Evolutionary conservation across 92 coral and sea anemone genomes (phyloP).

Genomic region (Galaxea fascicularis): DNA sequence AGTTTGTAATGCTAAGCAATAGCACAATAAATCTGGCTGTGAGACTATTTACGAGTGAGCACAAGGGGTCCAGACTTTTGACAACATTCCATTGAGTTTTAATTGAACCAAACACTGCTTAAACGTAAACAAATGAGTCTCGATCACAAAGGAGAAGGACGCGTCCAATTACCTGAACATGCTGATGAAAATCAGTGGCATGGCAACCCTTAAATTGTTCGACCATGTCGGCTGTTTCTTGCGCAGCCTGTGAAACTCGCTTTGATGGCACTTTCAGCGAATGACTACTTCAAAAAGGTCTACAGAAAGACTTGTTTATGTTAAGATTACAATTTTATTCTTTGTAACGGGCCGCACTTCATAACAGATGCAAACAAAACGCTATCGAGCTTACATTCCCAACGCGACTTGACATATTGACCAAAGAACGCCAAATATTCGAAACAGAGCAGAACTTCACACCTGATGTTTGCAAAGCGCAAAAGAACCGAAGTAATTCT

Average conservation of each 20-base stretch:
- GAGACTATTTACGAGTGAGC: background rate
- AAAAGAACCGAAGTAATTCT: background rate
- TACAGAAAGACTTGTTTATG: background rate
- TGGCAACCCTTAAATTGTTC: background rate
- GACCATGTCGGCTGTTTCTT: constrained; percentile 3
- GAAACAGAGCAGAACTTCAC: background rate
- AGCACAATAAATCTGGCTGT: background rate
- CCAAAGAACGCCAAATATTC: constrained; percentile 25
- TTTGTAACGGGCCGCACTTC: constrained; percentile 2
- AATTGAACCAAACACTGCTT: constrained; percentile 1
- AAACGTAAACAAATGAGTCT: constrained; percentile 25
- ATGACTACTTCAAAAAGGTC: background rate
- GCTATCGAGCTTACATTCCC: constrained; percentile 42
- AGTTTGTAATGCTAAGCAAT: background rate
- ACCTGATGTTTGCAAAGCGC: constrained; percentile 4
- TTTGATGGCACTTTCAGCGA: background rate
- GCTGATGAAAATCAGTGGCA: background rate
- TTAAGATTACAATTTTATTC: background rate
- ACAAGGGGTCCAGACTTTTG: constrained; percentile 8
- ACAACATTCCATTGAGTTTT: constrained; percentile 24
- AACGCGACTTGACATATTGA: constrained; percentile 46
- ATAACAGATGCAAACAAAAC: constrained; percentile 33
- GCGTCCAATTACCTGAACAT: constrained; percentile 21
- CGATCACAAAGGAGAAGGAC: background rate
- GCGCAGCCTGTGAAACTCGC: background rate